Evolutionary conservation across 92 coral and sea anemone genomes (phyloP), one percentile per base, ranked within the genome.

Genomic region (Pocillopora grandis): DNA sequence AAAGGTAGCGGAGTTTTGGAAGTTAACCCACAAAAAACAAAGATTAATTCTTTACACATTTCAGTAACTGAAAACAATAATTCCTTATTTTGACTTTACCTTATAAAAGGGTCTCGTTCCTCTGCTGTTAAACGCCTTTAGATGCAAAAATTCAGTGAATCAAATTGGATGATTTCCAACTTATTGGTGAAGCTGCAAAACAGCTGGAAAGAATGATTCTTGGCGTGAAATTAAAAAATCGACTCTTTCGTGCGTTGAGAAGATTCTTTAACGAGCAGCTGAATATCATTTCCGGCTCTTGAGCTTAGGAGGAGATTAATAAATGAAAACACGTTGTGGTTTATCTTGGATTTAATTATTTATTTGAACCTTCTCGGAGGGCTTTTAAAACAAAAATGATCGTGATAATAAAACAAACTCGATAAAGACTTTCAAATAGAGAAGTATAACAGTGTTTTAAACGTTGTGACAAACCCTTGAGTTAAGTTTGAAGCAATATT

Each of bases 241-340:
- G 13, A 27, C 36, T 66, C 72, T 79, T 79, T 21, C 83, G 83
- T 79, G 83, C 83, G 36, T 65, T 23, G 55, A n/a, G 20, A 36
- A 77, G 37, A 27, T 20, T 21, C 67, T 79, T 79, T 37, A 65
- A 23, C 23, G 9, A 79, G 57, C 14, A 52, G 75, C 10, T 14
- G 73, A 79, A 79, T 79, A 79, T 79, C 8, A 66, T 79, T 79
- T 79, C 83, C 83, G 83, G 83, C 64, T 36, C 83, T 79, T 79
- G 21, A 21, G 52, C 13, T 49, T n/a, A 56, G 82, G 60, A 70
- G 59, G 72, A 58, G 74, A 79, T 79, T 66, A 79, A 42, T 48
- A n/a, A 79, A 67, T 13, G 62, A 79, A 65, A 79, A 79, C 83
- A 66, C 58, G 56, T 19, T 66, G 74, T 23, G 83, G 83, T 79